Percentiles rank a stretch among this genome's conserved stretches.
Evolutionary conservation across 1,140 invertebrate species (phyloP).

Genomic region (Aphidius ervi): DNA sequence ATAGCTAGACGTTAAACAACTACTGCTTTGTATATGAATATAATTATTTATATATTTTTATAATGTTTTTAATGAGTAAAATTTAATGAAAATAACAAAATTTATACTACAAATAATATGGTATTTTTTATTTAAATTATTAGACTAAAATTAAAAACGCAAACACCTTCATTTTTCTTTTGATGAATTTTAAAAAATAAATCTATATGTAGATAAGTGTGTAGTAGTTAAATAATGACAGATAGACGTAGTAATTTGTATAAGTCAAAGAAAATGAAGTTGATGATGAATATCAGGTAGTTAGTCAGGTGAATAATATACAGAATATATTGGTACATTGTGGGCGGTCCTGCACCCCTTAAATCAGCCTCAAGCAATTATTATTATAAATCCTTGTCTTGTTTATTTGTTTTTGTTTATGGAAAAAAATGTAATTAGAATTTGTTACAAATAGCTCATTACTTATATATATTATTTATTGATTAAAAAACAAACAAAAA

Average conservation of each 20-base stretch:
- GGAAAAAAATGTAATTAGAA: slow-evolving; percentile 53
- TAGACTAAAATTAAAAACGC: too few relatives aligned
- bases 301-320: slow-evolving; percentile 11
- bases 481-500: slow-evolving; percentile 8
- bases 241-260: too few relatives aligned
- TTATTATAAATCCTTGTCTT: slow-evolving; percentile 34
- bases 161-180: too few relatives aligned
- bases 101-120: too few relatives aligned
- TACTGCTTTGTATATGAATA: slow-evolving; percentile 31
- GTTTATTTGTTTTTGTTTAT: slow-evolving; percentile 43
- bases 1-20: slow-evolving; percentile 46
- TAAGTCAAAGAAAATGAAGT: too few relatives aligned
- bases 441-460: slow-evolving; percentile 48
- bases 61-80: too few relatives aligned
- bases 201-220: not conserved
- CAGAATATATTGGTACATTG: slow-evolving; percentile 26
- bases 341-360: slow-evolving; percentile 53
- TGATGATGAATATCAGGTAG: slow-evolving; percentile 8
- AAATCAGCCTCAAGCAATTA: slow-evolving; percentile 43
- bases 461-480: slow-evolving; percentile 44
- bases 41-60: too few relatives aligned
- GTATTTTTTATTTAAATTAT: too few relatives aligned
- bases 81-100: not conserved
- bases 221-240: not conserved
- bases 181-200: not conserved